Base-by-base conservation (phyloP, 1,140 invertebrate species). In the Saccostrea glomerata region DNA sequence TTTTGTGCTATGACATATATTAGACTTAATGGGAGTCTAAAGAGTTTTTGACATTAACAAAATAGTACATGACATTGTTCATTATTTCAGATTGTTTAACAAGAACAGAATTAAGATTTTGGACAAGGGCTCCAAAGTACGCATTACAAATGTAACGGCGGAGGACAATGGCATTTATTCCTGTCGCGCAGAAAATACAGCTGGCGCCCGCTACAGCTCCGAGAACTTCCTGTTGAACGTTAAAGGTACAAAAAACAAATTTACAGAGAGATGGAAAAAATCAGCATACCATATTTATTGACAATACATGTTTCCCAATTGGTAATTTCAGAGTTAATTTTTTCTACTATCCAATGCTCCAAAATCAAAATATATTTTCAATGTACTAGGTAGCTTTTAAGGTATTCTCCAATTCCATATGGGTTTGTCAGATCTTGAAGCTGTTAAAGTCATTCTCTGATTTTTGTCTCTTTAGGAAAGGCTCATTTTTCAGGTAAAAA, bases 141-240 rank as follows among this genome's bases (percentile, higher is more conserved):
- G 96, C 40, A 95, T 97, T 12, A 96, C 96, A 85, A 94, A 95
- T 86, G 96, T 96, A 0, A 95, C 96, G 9, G 92, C 96, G 15
- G 95, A 95, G 30, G 97, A 97, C 93, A 97, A 97, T 94, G 97
- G 97, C 0, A 96, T 97, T 85, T 97, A 97, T 93, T 96, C 96
- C 3, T 97, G 97, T 93, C 92, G 95, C 23, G 97, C 96, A 0
- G 95, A 96, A 88, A 97, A 97, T 94, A 95, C 96, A 56, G 97
- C 96, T 11, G 97, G 96, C 0, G 94, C 95, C 0, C 95, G 91
- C 86, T 95, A 96, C 70, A 97, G 97, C 89, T 90, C 89, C 0
- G 95, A 95, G 84, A 96, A 96, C 92, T 96, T 96, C 89, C 92
- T 96, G 12, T 93, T 97, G 5, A 95, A 95, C 77, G 94, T 97